phyloP scores from a whole-genome alignment of 1,140 invertebrate species.

The Phocides pigmalion region DNA sequence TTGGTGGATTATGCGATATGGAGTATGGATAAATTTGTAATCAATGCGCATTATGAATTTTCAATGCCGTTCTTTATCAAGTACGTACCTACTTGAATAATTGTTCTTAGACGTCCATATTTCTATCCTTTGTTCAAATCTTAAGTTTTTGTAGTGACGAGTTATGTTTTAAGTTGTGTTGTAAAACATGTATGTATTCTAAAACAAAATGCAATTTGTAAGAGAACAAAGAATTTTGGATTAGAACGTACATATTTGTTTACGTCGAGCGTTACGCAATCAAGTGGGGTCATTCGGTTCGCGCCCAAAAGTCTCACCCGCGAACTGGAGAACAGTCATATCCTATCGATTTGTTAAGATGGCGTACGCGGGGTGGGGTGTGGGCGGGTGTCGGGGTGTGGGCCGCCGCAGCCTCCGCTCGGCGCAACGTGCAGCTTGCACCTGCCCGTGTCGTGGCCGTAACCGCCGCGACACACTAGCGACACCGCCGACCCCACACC shows the following conservation, averaged over 20 bases:
- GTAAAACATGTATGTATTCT: not conserved
- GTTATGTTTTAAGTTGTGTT: too few relatives aligned
- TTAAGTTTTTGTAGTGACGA: too few relatives aligned
- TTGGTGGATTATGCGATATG: too few relatives aligned
- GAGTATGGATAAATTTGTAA: too few relatives aligned
- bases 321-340: conserved; percentile 84
- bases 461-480: conserved; percentile 69
- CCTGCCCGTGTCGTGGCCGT: conserved; percentile 60
- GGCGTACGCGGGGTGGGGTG: conserved; percentile 81
- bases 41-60: too few relatives aligned
- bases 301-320: conserved; percentile 77
- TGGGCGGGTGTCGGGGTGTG: conserved; percentile 50
- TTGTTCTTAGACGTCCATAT: too few relatives aligned
- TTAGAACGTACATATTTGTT: conserved; percentile 26
- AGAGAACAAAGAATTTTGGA: not conserved
- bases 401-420: conserved; percentile 60
- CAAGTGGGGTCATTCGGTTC: conserved; percentile 69
- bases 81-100: too few relatives aligned
- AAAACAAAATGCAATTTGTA: not conserved
- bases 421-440: conserved; percentile 74
- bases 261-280: conserved; percentile 57
- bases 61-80: too few relatives aligned
- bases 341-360: conserved; percentile 86
- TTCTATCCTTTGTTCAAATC: too few relatives aligned
- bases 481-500: conserved; percentile 46